Evolutionary conservation across 2,797 vertebrate species (phyloP).

Genomic region (Phylloscopus collybita): DNA sequence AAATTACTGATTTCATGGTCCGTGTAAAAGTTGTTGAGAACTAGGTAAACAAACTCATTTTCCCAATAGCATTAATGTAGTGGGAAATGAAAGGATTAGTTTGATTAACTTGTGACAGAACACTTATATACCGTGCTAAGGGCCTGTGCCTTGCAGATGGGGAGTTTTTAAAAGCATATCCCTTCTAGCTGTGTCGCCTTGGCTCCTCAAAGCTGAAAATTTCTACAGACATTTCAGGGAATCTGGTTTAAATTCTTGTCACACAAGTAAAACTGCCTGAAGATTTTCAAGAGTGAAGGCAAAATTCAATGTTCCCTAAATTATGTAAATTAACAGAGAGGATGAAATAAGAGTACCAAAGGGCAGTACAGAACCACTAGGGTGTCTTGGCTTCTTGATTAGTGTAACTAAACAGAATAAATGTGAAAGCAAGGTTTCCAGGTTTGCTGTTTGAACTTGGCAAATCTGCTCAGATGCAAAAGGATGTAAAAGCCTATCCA

Average conservation of each 20-base stretch:
- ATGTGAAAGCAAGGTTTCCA: not conserved
- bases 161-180: not conserved
- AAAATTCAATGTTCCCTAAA: not conserved
- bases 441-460: not conserved
- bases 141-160: not conserved
- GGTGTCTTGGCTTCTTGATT: not conserved
- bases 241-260: conserved; percentile 3
- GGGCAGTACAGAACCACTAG: not conserved
- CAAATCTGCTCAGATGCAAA: not conserved
- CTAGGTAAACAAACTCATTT: conserved; percentile 48
- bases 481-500: not conserved
- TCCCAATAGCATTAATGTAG: not conserved
- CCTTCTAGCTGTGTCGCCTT: not conserved
- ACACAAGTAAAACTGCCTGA: not conserved
- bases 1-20: conserved; percentile 42
- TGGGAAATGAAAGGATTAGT: conserved; percentile 29
- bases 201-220: not conserved
- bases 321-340: not conserved
- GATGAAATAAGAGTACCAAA: not conserved
- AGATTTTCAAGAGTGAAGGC: not conserved
- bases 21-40: conserved; percentile 30
- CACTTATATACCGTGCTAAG: not conserved
- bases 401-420: not conserved
- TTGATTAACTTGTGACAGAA: conserved; percentile 33
- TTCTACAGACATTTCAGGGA: not conserved